A percentile compares a stretch with the other conserved stretches of the same genome.
phyloP scores from a whole-genome alignment of 1,140 invertebrate genomes.

The Euglossa dilemma region DNA sequence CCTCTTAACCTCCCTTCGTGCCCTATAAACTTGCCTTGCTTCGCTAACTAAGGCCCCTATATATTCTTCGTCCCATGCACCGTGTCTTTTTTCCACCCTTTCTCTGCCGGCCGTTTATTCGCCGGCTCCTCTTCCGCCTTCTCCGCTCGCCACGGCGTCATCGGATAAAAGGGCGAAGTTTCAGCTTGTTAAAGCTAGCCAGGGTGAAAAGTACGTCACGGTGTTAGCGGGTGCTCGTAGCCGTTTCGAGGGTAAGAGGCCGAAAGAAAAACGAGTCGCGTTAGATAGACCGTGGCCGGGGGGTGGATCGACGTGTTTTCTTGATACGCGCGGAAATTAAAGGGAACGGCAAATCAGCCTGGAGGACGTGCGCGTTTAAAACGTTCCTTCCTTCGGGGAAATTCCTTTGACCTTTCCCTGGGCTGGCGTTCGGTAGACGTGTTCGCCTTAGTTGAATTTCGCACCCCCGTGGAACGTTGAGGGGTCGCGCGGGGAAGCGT shows the following conservation, averaged over 20 bases:
- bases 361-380: conserved; percentile 1
- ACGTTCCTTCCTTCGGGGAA: background rate
- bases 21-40: conserved; percentile 2
- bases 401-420: conserved; percentile 5
- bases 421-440: background rate
- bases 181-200: conserved; percentile 67
- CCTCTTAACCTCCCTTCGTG: conserved; percentile 37
- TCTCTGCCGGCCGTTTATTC: background rate
- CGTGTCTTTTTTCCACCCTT: background rate
- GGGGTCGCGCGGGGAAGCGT: background rate
- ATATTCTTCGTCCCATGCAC: background rate
- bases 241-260: background rate
- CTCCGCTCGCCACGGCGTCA: background rate
- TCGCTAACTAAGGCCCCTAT: conserved; percentile 33
- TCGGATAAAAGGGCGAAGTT: conserved; percentile 66
- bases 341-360: background rate
- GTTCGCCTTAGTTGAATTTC: conserved; percentile 11
- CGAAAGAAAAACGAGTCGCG: background rate
- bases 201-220: conserved; percentile 60
- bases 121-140: background rate
- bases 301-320: background rate
- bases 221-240: conserved; percentile 22
- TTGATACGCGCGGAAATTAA: conserved; percentile 18
- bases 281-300: background rate
- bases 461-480: background rate